phyloP scores from a whole-genome alignment of 2,797 vertebrate genomes.

The Sebastes oblongus region DNA sequence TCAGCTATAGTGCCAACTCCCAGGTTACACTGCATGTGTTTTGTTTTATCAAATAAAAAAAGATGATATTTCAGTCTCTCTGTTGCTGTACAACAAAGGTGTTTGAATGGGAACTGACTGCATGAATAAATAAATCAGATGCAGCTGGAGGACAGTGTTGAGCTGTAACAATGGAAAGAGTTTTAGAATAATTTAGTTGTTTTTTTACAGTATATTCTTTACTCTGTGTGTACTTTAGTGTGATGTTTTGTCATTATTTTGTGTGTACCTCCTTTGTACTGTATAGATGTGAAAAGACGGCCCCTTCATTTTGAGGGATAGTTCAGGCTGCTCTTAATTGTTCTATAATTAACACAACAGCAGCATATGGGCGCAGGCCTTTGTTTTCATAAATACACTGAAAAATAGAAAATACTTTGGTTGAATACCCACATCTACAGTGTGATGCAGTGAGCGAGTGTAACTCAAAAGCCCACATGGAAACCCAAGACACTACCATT shows the following conservation, averaged over 20 bases:
- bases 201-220: neutral
- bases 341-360: slow-evolving; percentile 48
- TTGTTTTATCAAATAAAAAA: slow-evolving; percentile 48
- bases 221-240: neutral
- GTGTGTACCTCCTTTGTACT: neutral
- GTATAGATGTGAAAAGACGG: neutral
- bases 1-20: slow-evolving; percentile 18
- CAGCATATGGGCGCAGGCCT: slow-evolving; percentile 42
- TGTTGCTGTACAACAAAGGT: slow-evolving; percentile 37
- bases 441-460: slow-evolving; percentile 56
- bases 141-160: slow-evolving; percentile 18
- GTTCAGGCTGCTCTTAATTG: slow-evolving; percentile 30
- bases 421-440: slow-evolving; percentile 58
- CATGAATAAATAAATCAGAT: slow-evolving; percentile 49
- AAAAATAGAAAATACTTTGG: slow-evolving; percentile 52
- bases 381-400: slow-evolving; percentile 49
- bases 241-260: neutral
- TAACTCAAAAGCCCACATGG: slow-evolving; percentile 67
- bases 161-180: neutral
- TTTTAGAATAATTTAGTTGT: neutral
- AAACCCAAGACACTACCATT: slow-evolving; percentile 73
- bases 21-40: slow-evolving; percentile 32
- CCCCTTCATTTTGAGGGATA: slow-evolving; percentile 32
- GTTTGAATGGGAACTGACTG: slow-evolving; percentile 37
- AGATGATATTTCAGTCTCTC: slow-evolving; percentile 32